Evolutionary conservation across 2,888 invertebrate species (phyloP), one percentile per base, ranked within the genome.

Genomic region (Conops quadrifasciatus): DNA sequence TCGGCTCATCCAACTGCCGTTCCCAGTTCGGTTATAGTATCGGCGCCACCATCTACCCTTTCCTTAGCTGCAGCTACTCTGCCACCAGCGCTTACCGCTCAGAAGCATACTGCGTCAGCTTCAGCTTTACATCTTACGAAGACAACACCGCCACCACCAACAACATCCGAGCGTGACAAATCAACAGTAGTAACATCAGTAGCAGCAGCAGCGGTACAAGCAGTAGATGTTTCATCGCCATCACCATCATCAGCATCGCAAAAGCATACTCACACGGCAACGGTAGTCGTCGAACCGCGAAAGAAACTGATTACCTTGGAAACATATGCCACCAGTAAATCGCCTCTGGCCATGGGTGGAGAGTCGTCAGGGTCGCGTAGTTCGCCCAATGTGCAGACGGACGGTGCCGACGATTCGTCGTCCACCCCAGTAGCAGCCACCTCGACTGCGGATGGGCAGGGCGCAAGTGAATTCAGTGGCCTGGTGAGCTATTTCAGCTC

Each of bases 401-500:
- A 79, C 2, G 72, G 72, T 24, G 77, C 76, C 26, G 80, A 83
- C n/a, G 80, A 80, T 64, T 81, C 79, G 1, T 77, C 80, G 24
- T 79, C 82, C n/a, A 75, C 81, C 7, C 78, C 80, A 24, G 80
- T 88, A 15, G 85, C 79, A 56, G 77, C 89, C 75, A 72, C 77
- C 16, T 59, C 68, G 11, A 47, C 73, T 0, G 71, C 76, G 19
- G 75, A 75, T 0, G 71, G 74, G 3, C 72, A 75, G 60, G 73
- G 78, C 15, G 78, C 78, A 3, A 91, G 94, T 64, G 95, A 94
- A 82, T 95, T 95, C 85, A 95, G 95, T 51, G 95, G 95, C 4
- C 89, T 96, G 79, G 95, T 95, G 72, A 95, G 94, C 84, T 96
- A 96, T 87, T 95, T 95, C 87, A 95, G 95, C 78, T 94, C 94